phyloP scores from a whole-genome alignment of 2,888 invertebrate species.

The Ennomos fuscantarius region DNA sequence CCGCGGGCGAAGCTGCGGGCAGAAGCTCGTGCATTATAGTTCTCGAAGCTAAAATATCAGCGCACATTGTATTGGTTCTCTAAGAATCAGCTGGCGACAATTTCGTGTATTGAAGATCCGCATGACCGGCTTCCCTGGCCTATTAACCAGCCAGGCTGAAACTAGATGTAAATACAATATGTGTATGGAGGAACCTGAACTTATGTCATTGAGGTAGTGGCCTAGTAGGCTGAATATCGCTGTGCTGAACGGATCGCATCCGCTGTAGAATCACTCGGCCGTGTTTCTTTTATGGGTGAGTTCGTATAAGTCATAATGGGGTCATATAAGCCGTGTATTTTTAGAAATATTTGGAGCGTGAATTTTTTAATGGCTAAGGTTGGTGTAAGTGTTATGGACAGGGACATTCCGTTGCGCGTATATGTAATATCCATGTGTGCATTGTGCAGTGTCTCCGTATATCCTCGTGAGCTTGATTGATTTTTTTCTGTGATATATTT shows the following conservation, averaged over 20 bases:
- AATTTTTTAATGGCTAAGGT: conserved; percentile 18
- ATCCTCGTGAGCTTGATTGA: too few relatives aligned
- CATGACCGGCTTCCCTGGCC: conserved; percentile 67
- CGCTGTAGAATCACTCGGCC: conserved; percentile 55
- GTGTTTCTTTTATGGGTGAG: conserved; percentile 68
- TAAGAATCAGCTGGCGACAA: conserved; percentile 6
- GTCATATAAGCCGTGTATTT: conserved; percentile 41
- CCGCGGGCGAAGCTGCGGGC: too few relatives aligned
- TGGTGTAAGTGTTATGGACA: conserved; percentile 5
- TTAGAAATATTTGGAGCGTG: conserved; percentile 44
- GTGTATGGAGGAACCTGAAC: conserved; percentile 46
- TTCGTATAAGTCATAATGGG: conserved; percentile 49
- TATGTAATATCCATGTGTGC: too few relatives aligned
- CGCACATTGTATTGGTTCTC: conserved; percentile 3
- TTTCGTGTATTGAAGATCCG: conserved; percentile 41
- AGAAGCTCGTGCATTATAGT: too few relatives aligned
- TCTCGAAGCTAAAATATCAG: too few relatives aligned
- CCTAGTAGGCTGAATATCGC: conserved; percentile 51
- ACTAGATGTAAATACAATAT: conserved; percentile 47
- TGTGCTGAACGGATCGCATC: conserved; percentile 56
- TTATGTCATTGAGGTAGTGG: conserved; percentile 54
- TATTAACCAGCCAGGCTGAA: conserved; percentile 65
- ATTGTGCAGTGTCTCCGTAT: too few relatives aligned
- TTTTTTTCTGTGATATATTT: too few relatives aligned
- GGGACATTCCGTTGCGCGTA: background rate